These are phyloP conservation scores for Drosophila borborema DNA, from an alignment of 2,888 invertebrate species.

Conservation along the genomic window DNA sequence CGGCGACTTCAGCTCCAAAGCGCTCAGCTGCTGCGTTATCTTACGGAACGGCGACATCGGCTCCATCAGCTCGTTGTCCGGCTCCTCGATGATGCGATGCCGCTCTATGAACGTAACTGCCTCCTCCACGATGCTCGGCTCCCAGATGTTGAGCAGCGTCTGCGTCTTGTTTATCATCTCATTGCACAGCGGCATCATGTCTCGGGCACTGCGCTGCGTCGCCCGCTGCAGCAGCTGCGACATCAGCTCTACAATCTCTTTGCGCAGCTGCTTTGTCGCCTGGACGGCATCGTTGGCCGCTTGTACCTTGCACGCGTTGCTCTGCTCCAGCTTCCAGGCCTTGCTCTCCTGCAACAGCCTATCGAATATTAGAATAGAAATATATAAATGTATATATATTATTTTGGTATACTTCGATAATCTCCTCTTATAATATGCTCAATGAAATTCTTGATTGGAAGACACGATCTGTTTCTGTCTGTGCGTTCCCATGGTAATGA, in stretches of 20 bases:
- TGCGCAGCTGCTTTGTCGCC: constrained; percentile 91
- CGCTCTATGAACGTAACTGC: constrained; percentile 93
- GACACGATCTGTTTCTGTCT: too few species aligned
- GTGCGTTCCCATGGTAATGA: too few species aligned
- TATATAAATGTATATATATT: too few species aligned
- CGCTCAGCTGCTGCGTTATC: constrained; percentile 91
- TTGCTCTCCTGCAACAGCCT: constrained; percentile 93
- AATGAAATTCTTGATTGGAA: too few species aligned
- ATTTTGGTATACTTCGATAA: too few species aligned
- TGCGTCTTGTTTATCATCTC: constrained; percentile 92
- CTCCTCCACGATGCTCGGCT: constrained; percentile 93
- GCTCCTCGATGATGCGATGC: constrained; percentile 86
- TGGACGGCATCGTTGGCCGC: constrained; percentile 93
- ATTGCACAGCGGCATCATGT: constrained; percentile 91
- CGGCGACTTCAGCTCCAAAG: constrained; percentile 89
- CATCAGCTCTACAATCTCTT: constrained; percentile 92
- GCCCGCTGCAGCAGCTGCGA: constrained; percentile 90
- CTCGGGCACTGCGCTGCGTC: constrained; percentile 90
- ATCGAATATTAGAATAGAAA: constrained; percentile 40
- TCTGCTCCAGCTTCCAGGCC: constrained; percentile 89
- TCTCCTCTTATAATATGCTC: too few species aligned
- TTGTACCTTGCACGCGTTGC: constrained; percentile 91
- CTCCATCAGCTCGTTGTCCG: constrained; percentile 86
- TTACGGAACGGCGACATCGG: constrained; percentile 91
- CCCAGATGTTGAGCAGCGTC: constrained; percentile 93